Evolutionary conservation across 2,113 vertebrate genomes (phyloP), one percentile per base, ranked within the genome.

Genomic region (Bucco capensis): DNA sequence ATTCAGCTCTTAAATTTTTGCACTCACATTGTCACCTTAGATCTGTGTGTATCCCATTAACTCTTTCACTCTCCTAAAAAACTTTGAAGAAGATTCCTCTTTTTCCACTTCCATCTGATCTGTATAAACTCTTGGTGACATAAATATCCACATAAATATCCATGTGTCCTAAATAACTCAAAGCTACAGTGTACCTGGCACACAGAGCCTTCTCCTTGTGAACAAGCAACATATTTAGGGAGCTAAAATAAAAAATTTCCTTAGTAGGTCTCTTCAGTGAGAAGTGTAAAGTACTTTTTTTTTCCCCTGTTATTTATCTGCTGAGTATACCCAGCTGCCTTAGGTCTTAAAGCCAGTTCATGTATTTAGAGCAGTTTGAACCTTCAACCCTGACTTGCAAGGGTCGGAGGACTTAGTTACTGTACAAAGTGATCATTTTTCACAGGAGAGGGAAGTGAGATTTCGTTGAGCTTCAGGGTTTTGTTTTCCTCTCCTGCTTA

Each of bases 401-500:
- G 50, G 81, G 58, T 93, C 19, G 5, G 54, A 64, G 65, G 60
- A 23, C 77, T 93, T 50, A 30, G 50, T 86, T 35, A 28, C 57
- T 91, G 71, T 64, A 44, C 58, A 58, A 44, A 92, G 77, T 2
- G 21, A 38, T 95, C 10, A 1, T 89, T 91, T 94, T 84, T 82
- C 69, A 49, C 14, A 2, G 25, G 66, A 87, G 93, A 75, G 83
- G 81, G 35, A 90, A 90, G 85, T 84, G 80, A 86, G 90, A 67
- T 90, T 89, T 87, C 83, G 79, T 30, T 37, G 75, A 72, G 77
- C 75, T 96, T 73, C 12, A 4, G 93, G 37, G 51, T 91, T 95
- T n/a, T 94, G 76, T 94, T 96, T 96, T 95, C 70, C 47, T 90
- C 87, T 64, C 31, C 92, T 94, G 69, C 56, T 70, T 28, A 35